phyloP scores from a whole-genome alignment of 2,113 vertebrate species.

The Anolis carolinensis region DNA sequence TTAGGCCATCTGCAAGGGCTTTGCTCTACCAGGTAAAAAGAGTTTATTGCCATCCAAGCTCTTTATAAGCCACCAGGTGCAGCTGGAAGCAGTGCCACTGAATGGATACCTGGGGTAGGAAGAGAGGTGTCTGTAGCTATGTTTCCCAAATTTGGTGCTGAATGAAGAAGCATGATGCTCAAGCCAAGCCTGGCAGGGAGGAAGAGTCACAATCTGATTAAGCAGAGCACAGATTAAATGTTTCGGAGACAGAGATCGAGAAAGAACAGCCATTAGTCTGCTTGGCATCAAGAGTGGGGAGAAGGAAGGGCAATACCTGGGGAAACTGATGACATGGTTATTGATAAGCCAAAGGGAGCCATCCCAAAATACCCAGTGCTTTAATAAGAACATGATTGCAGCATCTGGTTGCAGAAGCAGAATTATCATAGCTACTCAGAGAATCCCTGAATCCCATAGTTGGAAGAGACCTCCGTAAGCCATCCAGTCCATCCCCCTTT shows the following conservation, averaged over 20 bases:
- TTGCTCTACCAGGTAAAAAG: conserved; percentile 51
- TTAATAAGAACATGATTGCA: no score
- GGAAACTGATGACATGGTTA: no score
- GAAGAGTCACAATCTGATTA: conserved; percentile 52
- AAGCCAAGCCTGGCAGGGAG: conserved; percentile 51
- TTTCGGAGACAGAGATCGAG: conserved; percentile 60
- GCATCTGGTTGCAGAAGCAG: no score
- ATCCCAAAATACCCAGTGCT: background rate
- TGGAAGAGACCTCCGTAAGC: no score
- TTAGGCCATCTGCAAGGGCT: conserved; percentile 75
- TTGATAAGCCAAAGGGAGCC: no score
- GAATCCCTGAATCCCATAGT: no score
- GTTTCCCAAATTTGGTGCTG: conserved; percentile 26
- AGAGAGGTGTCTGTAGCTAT: conserved; percentile 37
- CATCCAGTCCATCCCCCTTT: no score
- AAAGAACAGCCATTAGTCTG: conserved; percentile 56
- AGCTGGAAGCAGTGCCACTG: conserved; percentile 2
- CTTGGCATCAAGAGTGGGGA: no score
- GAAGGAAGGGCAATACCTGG: no score
- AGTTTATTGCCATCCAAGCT: conserved; percentile 64
- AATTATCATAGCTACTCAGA: no score
- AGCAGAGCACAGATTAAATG: conserved; percentile 62
- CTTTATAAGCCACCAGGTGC: conserved; percentile 67
- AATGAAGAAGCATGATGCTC: conserved; percentile 36
- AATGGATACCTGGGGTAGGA: no score